Conservation (phyloP, 2,797 vertebrate species). For the Alosa sapidissima region DNA sequence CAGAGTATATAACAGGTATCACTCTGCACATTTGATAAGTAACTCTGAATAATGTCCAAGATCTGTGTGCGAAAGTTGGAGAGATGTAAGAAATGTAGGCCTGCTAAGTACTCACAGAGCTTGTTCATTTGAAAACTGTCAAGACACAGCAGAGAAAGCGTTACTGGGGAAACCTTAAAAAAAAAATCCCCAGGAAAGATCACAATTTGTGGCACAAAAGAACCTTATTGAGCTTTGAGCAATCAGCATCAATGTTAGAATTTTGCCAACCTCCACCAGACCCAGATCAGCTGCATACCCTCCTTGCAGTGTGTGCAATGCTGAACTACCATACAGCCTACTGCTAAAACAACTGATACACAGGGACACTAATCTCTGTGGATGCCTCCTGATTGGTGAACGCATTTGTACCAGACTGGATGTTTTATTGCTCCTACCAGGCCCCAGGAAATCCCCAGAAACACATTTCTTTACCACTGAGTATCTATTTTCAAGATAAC, state of each 20-base stretch:
- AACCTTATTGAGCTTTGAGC: neutral
- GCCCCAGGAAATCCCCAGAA: neutral
- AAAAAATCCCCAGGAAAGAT: conserved; percentile 32
- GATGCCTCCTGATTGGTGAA: neutral
- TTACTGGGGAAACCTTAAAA: neutral
- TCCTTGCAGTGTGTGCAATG: neutral
- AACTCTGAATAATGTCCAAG: neutral
- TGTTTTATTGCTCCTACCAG: neutral
- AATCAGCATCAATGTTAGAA: neutral
- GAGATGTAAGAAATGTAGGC: neutral
- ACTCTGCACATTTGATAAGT: too few species aligned
- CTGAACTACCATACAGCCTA: neutral
- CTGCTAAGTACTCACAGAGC: neutral
- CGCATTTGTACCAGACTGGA: neutral
- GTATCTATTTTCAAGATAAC: neutral
- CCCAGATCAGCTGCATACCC: neutral
- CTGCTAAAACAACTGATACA: neutral
- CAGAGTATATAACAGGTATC: neutral
- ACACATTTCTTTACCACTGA: neutral
- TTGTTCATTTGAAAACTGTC: neutral
- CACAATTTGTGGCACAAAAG: neutral
- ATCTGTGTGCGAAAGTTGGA: neutral
- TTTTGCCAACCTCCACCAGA: neutral
- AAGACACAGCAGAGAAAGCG: neutral
- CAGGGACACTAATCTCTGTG: neutral